Evolutionary conservation across 2,888 invertebrate genomes (phyloP), one percentile per base, ranked within the genome.

Genomic region (Tetropium fuscum): DNA sequence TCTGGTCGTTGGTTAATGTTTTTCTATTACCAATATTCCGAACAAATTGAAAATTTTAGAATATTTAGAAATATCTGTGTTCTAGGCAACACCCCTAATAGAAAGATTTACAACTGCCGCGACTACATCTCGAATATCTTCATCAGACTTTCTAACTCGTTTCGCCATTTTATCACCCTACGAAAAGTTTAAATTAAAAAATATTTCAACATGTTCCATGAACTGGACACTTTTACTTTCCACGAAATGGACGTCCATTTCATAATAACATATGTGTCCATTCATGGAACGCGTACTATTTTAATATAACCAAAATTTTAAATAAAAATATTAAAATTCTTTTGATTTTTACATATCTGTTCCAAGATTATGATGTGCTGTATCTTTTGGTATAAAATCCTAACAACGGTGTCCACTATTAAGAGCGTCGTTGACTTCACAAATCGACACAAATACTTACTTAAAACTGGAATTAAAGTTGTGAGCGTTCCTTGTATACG

Each of bases 51-150:
- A 56, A 55, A 47, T 55, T 47, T 7, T 15, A 47, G 53, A 53
- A 58, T 47, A 61, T 58, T 61, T 60, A 22, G 51, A 60, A 30
- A 56, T 60, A 18, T 40, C 56, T 53, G 56, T 60, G 15, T 16
- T 40, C 20, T 57, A 53, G 54, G 57, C 57, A 58, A 57, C 57
- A 58, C 57, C 53, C 49, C 53, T 53, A 30, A 60, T 41, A 18
- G 57, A 61, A 41, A 61, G 53, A 53, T 57, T 58, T 58, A 61
- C 43, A 34, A 53, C 53, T 22, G 61, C 53, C 47, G 57, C 53
- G 19, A 53, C 58, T 53, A 41, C 53, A 40, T 47, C 47, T 53
- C 30, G 48, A 58, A 58, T 58, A 22, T 58, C 53, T 40, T 58
- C 47, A 44, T 58, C 51, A 41, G 57, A 49, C 32, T 57, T 57